phyloP scores from a whole-genome alignment of 2,797 vertebrate genomes.

The Enteromius unitaeniatus region DNA sequence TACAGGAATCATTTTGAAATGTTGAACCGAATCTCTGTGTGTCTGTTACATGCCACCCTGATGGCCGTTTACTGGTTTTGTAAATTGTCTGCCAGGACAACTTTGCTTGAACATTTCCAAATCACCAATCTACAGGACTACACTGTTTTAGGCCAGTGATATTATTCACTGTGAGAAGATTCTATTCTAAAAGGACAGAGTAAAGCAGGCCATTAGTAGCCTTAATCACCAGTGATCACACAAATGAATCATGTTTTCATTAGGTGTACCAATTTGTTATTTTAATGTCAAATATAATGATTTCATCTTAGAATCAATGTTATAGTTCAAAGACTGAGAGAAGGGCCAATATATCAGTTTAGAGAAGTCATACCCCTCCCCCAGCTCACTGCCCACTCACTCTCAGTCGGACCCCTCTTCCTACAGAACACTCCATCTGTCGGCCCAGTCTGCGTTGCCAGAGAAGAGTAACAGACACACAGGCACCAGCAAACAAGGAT shows the following conservation, averaged over 20 bases:
- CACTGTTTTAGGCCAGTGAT: constrained; percentile 7
- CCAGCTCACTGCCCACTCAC: constrained; percentile 36
- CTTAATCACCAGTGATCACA: constrained; percentile 13
- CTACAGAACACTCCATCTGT: constrained; percentile 58
- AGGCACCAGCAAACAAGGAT: constrained; percentile 35
- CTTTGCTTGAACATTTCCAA: background rate
- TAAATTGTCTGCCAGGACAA: background rate
- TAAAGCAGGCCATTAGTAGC: background rate
- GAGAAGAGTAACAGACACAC: constrained; percentile 44
- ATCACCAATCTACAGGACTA: background rate
- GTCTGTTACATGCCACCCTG: constrained; percentile 16
- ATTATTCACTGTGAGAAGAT: background rate
- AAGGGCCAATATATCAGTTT: constrained; percentile 32
- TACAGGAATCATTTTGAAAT: background rate
- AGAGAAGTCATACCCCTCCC: constrained; percentile 33
- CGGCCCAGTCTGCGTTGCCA: constrained; percentile 47
- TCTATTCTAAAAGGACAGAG: background rate
- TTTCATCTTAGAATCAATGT: constrained; percentile 1
- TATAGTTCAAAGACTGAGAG: constrained; percentile 14
- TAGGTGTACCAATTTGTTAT: background rate
- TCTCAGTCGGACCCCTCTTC: constrained; percentile 43
- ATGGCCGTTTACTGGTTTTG: constrained; percentile 6
- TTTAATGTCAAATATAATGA: background rate
- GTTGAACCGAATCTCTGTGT: constrained; percentile 5
- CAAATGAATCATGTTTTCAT: background rate